Conservation (phyloP, 2,888 invertebrate genomes). For the Siphonodentalium dalli region DNA sequence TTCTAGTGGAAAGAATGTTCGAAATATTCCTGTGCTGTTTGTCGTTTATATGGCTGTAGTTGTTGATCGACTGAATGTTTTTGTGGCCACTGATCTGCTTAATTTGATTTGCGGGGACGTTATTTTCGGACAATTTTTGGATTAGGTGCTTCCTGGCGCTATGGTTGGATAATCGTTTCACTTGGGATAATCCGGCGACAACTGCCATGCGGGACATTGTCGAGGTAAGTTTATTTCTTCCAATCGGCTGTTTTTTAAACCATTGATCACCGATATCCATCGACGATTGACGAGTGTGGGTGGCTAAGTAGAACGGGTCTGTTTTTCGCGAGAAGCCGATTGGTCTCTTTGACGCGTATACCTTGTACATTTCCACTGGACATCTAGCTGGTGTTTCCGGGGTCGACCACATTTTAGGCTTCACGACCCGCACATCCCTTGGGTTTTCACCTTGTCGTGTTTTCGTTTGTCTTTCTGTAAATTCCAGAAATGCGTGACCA, state of each 20-base stretch:
- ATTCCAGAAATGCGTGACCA: conserved; percentile 19
- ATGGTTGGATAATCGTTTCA: conserved; percentile 15
- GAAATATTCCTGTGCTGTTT: too few relatives aligned
- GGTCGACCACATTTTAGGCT: conserved; percentile 22
- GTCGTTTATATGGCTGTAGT: conserved; percentile 3
- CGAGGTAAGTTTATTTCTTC: conserved; percentile 11
- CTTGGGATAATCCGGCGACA: neutral
- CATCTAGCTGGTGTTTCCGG: neutral
- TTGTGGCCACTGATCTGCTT: conserved; percentile 20
- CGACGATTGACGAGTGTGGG: conserved; percentile 10
- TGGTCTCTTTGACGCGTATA: conserved; percentile 12
- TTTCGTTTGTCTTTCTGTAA: conserved; percentile 22
- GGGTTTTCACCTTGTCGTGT: conserved; percentile 20
- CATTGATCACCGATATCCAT: conserved; percentile 1
- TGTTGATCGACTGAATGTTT: conserved; percentile 17
- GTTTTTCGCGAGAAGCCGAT: conserved; percentile 1
- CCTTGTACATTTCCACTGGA: conserved; percentile 14
- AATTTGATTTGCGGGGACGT: conserved; percentile 18
- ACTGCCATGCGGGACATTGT: conserved; percentile 11
- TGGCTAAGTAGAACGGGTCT: conserved; percentile 21
- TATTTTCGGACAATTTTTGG: conserved; percentile 17
- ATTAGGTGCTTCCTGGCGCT: conserved; percentile 20
- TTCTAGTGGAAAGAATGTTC: too few relatives aligned
- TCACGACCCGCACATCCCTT: conserved; percentile 16
- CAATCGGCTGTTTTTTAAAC: conserved; percentile 19